Evolutionary conservation across 1,140 invertebrate species (phyloP).

Genomic region (Brachystomella parvula): DNA sequence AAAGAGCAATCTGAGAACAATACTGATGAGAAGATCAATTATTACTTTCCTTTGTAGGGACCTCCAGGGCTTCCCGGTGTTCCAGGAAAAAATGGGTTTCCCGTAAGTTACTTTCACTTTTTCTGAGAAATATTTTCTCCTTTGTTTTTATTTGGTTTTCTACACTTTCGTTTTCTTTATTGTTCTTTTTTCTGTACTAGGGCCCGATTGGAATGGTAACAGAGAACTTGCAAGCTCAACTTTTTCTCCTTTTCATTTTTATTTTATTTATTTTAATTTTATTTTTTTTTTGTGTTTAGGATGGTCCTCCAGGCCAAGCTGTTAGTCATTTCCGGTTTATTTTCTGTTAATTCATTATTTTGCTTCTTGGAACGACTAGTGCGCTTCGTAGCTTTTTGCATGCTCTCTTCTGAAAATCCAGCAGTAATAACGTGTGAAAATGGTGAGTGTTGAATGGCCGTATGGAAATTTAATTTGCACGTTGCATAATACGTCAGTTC

Average conservation of each 20-base stretch:
- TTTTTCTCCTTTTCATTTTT: slow-evolving; percentile 21
- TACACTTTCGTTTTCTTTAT: slow-evolving; percentile 36
- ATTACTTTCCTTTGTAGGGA: slow-evolving; percentile 60
- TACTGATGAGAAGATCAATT: slow-evolving; percentile 36
- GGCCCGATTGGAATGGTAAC: slow-evolving; percentile 72
- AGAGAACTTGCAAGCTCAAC: no score
- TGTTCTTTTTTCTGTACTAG: slow-evolving; percentile 48
- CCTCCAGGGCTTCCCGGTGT: slow-evolving; percentile 63
- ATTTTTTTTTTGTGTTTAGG: slow-evolving; percentile 39
- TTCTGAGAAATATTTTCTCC: slow-evolving; percentile 48
- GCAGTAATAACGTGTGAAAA: no score
- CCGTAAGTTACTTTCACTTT: slow-evolving; percentile 52
- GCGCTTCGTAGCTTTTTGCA: no score
- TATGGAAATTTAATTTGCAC: background rate
- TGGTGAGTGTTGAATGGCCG: no score
- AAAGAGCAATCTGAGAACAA: background rate
- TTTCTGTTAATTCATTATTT: background rate
- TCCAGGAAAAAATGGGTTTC: slow-evolving; percentile 78
- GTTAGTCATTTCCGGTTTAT: slow-evolving; percentile 53
- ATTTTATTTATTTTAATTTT: slow-evolving; percentile 29
- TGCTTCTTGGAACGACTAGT: background rate
- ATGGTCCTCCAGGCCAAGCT: slow-evolving; percentile 85
- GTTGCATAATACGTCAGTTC: background rate
- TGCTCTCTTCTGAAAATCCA: no score
- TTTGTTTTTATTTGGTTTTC: slow-evolving; percentile 43